phyloP scores from a whole-genome alignment of 1,140 invertebrate species.

The Epicauta chinensis region DNA sequence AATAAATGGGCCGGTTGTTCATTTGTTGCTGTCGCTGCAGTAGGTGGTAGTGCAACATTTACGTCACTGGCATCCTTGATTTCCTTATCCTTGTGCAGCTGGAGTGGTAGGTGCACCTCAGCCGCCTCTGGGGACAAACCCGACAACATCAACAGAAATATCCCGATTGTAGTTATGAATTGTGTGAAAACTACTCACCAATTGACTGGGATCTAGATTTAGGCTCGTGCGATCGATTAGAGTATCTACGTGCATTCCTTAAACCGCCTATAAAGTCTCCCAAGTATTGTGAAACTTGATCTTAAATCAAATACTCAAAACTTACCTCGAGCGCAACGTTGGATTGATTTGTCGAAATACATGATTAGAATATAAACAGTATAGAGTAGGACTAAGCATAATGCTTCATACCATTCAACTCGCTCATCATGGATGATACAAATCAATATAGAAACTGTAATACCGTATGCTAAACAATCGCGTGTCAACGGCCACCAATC shows the following conservation, averaged over 20 bases:
- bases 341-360: constrained; percentile 80
- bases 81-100: constrained; percentile 20
- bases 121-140: constrained; percentile 31
- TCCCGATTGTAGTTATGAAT: neutral
- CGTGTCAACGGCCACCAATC: constrained; percentile 92
- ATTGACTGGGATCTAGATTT: constrained; percentile 19
- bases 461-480: constrained; percentile 83
- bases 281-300: constrained; percentile 3
- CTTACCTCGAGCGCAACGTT: constrained; percentile 65
- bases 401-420: constrained; percentile 85
- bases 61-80: too few species aligned
- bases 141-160: neutral
- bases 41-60: neutral
- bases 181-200: constrained; percentile 17
- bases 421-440: constrained; percentile 84
- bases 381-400: constrained; percentile 73
- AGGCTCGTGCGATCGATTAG: neutral
- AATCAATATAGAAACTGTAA: constrained; percentile 84
- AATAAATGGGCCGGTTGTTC: constrained; percentile 8
- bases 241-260: constrained; percentile 22
- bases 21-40: constrained; percentile 15
- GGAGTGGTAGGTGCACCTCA: constrained; percentile 28
- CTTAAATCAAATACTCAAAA: neutral
- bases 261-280: constrained; percentile 22
- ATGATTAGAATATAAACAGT: constrained; percentile 77